Conservation (phyloP, 2,113 vertebrate species). For the Rana temporaria region DNA sequence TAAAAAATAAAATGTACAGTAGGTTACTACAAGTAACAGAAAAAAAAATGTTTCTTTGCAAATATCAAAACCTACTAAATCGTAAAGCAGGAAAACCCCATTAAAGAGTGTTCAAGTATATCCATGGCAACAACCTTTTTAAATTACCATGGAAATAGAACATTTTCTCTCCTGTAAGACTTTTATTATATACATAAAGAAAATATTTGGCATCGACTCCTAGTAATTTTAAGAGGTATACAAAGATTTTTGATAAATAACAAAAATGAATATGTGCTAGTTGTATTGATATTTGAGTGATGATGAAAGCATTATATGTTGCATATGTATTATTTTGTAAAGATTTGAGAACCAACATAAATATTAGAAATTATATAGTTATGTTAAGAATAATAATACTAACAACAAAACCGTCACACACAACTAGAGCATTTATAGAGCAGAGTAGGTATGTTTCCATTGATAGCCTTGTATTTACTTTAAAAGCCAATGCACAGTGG, state of each 20-base stretch:
- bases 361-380: no score
- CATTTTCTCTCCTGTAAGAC: conserved; percentile 52
- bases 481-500: no score
- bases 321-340: no score
- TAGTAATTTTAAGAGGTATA: conserved; percentile 48
- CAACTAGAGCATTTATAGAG: no score
- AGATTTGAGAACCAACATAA: no score
- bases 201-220: conserved; percentile 54
- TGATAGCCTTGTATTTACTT: no score
- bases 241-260: conserved; percentile 43
- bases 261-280: conserved; percentile 10
- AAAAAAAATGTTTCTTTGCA: conserved; percentile 5
- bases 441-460: no score
- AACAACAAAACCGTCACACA: no score
- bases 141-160: conserved; percentile 58
- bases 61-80: conserved; percentile 51
- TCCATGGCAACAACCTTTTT: conserved; percentile 54
- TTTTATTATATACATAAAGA: conserved; percentile 55
- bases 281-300: no score
- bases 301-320: no score
- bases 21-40: conserved; percentile 2
- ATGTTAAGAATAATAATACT: no score
- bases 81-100: conserved; percentile 47
- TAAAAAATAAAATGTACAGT: conserved; percentile 23
- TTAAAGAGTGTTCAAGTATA: conserved; percentile 43